phyloP scores from a whole-genome alignment of 2,888 invertebrate genomes.

The Cryptocheilus praepositus region DNA sequence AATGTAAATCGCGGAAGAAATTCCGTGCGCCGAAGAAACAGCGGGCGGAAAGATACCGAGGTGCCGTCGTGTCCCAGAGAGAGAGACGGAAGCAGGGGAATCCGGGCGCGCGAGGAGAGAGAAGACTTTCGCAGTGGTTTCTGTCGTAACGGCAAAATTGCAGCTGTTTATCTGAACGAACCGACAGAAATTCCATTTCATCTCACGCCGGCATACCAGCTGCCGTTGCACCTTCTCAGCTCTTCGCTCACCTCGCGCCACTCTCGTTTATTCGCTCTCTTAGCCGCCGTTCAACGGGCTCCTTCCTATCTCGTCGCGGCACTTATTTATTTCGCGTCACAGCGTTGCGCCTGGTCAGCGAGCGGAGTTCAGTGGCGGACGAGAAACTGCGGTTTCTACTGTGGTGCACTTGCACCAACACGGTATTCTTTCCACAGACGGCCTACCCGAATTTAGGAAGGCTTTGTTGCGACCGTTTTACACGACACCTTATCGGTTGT shows the following conservation, averaged over 20 bases:
- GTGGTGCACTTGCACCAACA: too few relatives aligned
- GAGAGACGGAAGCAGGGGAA: constrained; percentile 20
- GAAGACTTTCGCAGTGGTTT: constrained; percentile 30
- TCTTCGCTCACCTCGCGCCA: constrained; percentile 50
- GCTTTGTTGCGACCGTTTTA: too few relatives aligned
- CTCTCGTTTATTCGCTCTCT: not conserved
- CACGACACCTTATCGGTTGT: too few relatives aligned
- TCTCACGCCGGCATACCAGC: constrained; percentile 37
- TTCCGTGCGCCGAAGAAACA: constrained; percentile 13
- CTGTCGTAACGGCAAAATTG: constrained; percentile 58
- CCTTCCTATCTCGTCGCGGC: constrained; percentile 16
- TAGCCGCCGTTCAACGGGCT: not conserved
- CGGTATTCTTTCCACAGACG: too few relatives aligned
- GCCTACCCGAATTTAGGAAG: too few relatives aligned
- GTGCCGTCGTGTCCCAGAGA: not conserved
- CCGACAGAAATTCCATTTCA: constrained; percentile 66
- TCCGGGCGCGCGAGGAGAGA: constrained; percentile 15
- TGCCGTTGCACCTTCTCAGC: constrained; percentile 29
- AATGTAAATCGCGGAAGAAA: constrained; percentile 31
- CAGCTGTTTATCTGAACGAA: constrained; percentile 65
- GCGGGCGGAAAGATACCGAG: not conserved
- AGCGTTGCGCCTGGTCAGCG: too few relatives aligned
- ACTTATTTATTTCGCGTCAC: constrained; percentile 45
- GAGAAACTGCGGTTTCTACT: too few relatives aligned
- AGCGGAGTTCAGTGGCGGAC: too few relatives aligned